phyloP scores from a whole-genome alignment of 1,140 invertebrate species.

The Metaphire vulgaris region DNA sequence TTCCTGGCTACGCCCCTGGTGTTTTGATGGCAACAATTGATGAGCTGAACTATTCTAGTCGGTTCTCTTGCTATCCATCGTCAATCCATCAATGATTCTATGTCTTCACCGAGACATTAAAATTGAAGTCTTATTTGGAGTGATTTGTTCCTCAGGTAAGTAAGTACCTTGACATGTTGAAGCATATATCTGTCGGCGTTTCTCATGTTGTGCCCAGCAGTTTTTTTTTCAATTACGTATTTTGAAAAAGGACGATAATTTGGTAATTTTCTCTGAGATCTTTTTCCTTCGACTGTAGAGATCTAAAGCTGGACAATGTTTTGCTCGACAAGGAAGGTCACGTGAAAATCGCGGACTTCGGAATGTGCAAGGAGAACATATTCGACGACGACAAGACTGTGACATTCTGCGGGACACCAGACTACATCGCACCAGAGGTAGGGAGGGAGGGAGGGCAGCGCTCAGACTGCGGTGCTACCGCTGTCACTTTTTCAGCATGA shows the following conservation, averaged over 20 bases:
- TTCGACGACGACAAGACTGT: conserved; percentile 89
- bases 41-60: too few relatives aligned
- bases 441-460: too few relatives aligned
- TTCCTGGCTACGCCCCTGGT: too few relatives aligned
- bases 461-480: too few relatives aligned
- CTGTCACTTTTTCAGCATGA: neutral
- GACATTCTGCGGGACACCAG: conserved; percentile 98
- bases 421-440: conserved; percentile 93
- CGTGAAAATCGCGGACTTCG: conserved; percentile 96
- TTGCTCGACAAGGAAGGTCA: conserved; percentile 94
- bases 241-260: neutral
- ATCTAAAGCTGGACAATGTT: conserved; percentile 97
- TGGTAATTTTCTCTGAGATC: neutral
- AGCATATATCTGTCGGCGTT: too few relatives aligned
- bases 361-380: conserved; percentile 97
- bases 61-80: too few relatives aligned
- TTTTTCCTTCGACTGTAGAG: conserved; percentile 57
- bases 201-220: too few relatives aligned
- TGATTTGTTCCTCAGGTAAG: too few relatives aligned
- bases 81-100: neutral
- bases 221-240: neutral
- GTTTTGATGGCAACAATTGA: too few relatives aligned
- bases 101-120: neutral
- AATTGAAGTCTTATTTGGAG: too few relatives aligned
- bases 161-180: too few relatives aligned